These are phyloP conservation scores for Falco peregrinus DNA, from an alignment of 2,797 vertebrate species.

Conservation along the genomic window DNA sequence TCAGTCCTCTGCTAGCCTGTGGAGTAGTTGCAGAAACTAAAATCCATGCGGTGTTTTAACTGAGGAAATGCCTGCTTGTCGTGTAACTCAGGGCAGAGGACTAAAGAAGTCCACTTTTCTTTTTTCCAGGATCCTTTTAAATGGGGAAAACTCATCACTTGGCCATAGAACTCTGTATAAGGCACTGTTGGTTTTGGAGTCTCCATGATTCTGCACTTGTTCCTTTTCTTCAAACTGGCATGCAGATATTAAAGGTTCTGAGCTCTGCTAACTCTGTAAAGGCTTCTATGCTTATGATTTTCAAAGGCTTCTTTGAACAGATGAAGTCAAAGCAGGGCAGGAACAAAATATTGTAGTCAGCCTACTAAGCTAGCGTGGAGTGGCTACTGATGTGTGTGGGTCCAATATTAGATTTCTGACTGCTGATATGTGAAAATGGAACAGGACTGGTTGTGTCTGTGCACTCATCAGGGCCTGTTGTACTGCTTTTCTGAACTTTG, in stretches of 20 bases:
- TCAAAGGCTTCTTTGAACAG: background rate
- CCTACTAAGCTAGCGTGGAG: background rate
- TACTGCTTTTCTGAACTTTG: background rate
- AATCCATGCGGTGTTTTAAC: background rate
- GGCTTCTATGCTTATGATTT: background rate
- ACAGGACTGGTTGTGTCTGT: background rate
- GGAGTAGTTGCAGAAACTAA: background rate
- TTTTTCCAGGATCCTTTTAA: background rate
- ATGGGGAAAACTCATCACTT: background rate
- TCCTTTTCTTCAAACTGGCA: background rate
- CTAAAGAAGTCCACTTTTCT: background rate
- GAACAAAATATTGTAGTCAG: background rate
- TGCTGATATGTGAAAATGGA: background rate
- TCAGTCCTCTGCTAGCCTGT: background rate
- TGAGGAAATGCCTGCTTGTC: background rate
- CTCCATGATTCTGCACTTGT: background rate
- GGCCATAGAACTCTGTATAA: background rate
- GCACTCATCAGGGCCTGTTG: background rate
- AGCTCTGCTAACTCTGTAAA: background rate
- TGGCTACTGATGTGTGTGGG: background rate
- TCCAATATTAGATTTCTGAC: background rate
- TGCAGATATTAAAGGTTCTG: background rate
- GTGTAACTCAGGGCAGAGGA: background rate
- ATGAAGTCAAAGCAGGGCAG: background rate
- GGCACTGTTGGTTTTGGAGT: background rate